phyloP scores from a whole-genome alignment of 1,140 invertebrate genomes.

The Zaprionus vittiger region DNA sequence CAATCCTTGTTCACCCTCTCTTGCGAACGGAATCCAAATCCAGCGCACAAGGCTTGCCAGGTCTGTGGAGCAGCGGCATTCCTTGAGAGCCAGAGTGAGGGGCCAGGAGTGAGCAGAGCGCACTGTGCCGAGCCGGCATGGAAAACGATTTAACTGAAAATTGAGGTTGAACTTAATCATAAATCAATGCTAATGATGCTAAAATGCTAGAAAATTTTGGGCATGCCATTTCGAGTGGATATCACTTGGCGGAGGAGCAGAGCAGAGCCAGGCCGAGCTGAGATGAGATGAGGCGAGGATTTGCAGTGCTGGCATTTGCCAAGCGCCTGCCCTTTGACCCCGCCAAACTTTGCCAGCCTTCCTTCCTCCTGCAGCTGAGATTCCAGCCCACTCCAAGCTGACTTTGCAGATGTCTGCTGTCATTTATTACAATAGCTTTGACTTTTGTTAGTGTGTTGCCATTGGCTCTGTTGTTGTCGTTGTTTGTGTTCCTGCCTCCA shows the following conservation, averaged over 20 bases:
- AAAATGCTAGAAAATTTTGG: conserved; percentile 83
- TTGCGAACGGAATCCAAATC: conserved; percentile 7
- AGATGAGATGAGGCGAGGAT: conserved; percentile 55
- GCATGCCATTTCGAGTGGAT: conserved; percentile 73
- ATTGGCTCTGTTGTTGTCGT: conserved; percentile 25
- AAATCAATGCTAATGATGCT: conserved; percentile 84
- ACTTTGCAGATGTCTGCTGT: conserved; percentile 81
- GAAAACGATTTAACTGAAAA: conserved; percentile 84
- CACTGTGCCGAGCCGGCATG: conserved; percentile 48
- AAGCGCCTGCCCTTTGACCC: conserved; percentile 39
- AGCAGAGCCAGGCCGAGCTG: neutral
- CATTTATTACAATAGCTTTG: conserved; percentile 84
- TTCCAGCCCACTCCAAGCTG: conserved; percentile 38
- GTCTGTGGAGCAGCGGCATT: conserved; percentile 10
- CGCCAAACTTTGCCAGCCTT: conserved; percentile 15
- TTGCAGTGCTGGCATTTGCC: conserved; percentile 78
- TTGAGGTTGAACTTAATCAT: conserved; percentile 84
- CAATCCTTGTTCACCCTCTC: neutral
- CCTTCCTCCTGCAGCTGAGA: conserved; percentile 8
- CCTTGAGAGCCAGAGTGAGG: neutral
- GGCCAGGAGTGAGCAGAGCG: neutral
- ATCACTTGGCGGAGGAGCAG: conserved; percentile 54
- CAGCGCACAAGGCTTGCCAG: conserved; percentile 44
- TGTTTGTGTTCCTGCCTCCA: conserved; percentile 19
- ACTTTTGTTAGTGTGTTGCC: conserved; percentile 83